Evolutionary conservation across 2,888 invertebrate genomes (phyloP).

Genomic region (Callyntrura sp.): DNA sequence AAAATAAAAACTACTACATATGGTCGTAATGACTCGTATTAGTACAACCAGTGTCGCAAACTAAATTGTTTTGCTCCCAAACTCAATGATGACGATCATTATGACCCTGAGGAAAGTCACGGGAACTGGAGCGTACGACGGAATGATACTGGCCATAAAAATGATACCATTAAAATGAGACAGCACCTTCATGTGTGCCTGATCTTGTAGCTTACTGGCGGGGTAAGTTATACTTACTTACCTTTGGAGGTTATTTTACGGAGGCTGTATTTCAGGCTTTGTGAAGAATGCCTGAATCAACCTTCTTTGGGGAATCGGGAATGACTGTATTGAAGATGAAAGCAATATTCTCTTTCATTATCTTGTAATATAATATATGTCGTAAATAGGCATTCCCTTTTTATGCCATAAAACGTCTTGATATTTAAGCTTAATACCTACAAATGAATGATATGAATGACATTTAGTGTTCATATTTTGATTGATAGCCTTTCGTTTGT

Average conservation of each 20-base stretch:
- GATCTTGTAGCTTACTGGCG: background rate
- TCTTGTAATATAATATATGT: too few relatives aligned
- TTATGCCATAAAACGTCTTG: too few relatives aligned
- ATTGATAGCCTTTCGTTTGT: background rate
- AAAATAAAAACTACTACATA: background rate
- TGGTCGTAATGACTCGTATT: background rate
- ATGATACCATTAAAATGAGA: background rate
- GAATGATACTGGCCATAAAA: background rate
- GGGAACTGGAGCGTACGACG: background rate
- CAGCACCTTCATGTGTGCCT: background rate
- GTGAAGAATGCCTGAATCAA: too few relatives aligned
- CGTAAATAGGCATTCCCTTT: too few relatives aligned
- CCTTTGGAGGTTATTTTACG: too few relatives aligned
- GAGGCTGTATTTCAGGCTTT: too few relatives aligned
- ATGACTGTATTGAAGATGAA: too few relatives aligned
- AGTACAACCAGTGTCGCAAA: background rate
- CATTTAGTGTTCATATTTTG: background rate
- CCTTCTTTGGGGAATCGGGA: too few relatives aligned
- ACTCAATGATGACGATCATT: slow-evolving; percentile 9
- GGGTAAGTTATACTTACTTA: too few relatives aligned
- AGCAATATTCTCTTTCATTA: too few relatives aligned
- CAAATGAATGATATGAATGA: background rate
- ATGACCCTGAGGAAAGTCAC: slow-evolving; percentile 19
- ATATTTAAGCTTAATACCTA: too few relatives aligned
- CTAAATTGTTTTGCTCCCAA: background rate